Conservation (phyloP, 2,113 vertebrate species). For the Galemys pyrenaicus region DNA sequence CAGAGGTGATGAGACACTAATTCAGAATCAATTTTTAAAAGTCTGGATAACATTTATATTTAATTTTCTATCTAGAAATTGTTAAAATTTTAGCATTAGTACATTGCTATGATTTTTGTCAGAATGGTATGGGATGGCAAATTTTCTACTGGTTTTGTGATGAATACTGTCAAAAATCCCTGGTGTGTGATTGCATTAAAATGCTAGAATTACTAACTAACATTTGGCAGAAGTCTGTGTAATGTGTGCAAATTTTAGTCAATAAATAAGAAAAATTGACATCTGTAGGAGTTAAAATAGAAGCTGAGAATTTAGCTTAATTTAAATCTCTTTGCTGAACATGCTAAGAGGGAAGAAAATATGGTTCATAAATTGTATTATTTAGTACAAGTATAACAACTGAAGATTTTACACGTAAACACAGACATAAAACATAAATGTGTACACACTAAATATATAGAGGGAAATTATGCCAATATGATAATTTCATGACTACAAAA, state of each 20-base stretch:
- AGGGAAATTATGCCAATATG: background rate
- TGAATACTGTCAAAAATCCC: background rate
- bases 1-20: background rate
- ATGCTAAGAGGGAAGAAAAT: background rate
- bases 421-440: background rate
- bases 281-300: slow-evolving; percentile 36
- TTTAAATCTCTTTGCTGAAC: background rate
- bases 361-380: background rate
- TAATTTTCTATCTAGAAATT: slow-evolving; percentile 15
- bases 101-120: background rate
- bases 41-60: background rate
- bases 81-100: background rate
- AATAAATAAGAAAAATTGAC: background rate
- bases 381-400: background rate
- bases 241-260: slow-evolving; percentile 35
- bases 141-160: background rate
- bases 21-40: background rate
- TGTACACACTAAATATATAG: background rate
- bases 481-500: background rate
- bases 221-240: slow-evolving; percentile 11
- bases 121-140: background rate
- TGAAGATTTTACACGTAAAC: background rate
- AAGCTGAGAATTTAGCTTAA: slow-evolving; percentile 26
- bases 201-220: background rate
- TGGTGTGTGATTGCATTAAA: background rate